Base-by-base conservation (phyloP, 2,797 vertebrate genomes). In the Mus minutoides region DNA sequence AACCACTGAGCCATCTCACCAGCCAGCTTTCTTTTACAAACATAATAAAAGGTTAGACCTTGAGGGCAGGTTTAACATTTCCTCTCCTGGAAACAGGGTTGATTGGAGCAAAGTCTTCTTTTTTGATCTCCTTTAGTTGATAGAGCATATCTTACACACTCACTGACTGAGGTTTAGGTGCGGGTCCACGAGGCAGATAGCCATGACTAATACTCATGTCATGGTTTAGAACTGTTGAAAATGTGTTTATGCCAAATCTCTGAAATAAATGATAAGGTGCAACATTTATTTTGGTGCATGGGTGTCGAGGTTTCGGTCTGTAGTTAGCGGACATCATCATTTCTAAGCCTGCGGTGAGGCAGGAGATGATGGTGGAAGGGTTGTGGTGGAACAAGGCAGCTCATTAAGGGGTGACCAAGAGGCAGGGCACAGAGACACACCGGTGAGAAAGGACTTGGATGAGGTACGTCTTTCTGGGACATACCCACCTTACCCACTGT, bases 21-120 rank as follows among this genome's bases (percentile, higher is more conserved):
- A n/a, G n/a, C n/a, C n/a, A n/a, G n/a, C n/a, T 87, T 37, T 37
- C 12, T 94, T 95, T 90, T 88, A 88, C 58, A 92, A 92, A 87
- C 46, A 90, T 62, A 91, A 90, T 46, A 82, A 94, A 95, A 67
- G 90, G 8, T 69, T 91, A 46, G 78, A 79, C 83, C 40, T 54
- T 93, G n/a, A 75, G 7, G 88, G 34, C 8, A 83, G 34, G 11
- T 54, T 94, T 71, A 58, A 49, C 3, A 60, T 67, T 76, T 22
- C 46, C 8, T 46, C 49, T 71, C 26, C 8, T n/a, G 60, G 29
- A 95, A 85, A 10, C 26, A 88, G 12, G 78, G 16, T 60, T 95
- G 62, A 90, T 21, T 91, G 37, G 83, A 83, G 73, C 24, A 43
- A 26, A 75, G 76, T 71, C 46, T 49, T 49, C 46, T 49, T 88